Conservation (phyloP, 2,888 invertebrate species). For the Xestobium rufovillosum region DNA sequence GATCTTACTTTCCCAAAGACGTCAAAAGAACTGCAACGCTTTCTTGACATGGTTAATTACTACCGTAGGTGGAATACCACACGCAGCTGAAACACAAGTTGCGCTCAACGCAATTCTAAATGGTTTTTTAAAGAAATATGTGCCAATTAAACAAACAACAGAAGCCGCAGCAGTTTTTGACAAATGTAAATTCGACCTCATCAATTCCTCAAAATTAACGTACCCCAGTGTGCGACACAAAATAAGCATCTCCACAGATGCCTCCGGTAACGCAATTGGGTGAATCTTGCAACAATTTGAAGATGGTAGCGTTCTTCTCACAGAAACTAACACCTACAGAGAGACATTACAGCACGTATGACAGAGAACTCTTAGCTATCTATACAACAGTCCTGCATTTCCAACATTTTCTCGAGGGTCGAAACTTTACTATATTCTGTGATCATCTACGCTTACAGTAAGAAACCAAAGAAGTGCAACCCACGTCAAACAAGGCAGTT, state of each 20-base stretch:
- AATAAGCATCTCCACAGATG: neutral
- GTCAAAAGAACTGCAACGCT: neutral
- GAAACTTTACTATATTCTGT: neutral
- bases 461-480: slow-evolving; percentile 1
- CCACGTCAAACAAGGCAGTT: slow-evolving; percentile 1
- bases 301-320: slow-evolving; percentile 2
- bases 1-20: neutral
- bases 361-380: slow-evolving; percentile 2
- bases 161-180: slow-evolving; percentile 1
- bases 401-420: slow-evolving; percentile 1
- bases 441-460: neutral
- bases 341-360: slow-evolving; percentile 1
- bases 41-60: neutral
- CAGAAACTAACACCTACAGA: neutral
- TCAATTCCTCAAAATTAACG: neutral
- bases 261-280: neutral
- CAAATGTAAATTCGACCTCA: neutral
- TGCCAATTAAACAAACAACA: neutral
- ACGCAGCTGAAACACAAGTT: neutral
- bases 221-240: neutral
- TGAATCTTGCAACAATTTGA: neutral
- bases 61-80: neutral
- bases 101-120: neutral
- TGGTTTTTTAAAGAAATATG: neutral
- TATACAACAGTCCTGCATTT: neutral